Evolutionary conservation across 2,113 vertebrate species (phyloP).

Genomic region (Calypte anna): DNA sequence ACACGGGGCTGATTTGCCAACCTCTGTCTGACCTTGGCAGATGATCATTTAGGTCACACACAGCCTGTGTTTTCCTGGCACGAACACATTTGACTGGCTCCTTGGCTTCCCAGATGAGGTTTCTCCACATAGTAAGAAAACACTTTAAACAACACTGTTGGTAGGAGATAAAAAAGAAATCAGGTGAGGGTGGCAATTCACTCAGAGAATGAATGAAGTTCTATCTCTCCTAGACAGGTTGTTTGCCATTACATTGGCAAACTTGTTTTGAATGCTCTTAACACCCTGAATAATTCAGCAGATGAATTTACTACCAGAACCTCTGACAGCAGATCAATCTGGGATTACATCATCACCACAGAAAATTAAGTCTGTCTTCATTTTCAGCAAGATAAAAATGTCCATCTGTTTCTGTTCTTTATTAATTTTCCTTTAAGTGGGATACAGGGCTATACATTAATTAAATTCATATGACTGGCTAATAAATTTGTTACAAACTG

Average conservation of each 20-base stretch:
- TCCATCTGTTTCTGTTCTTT: constrained; percentile 50
- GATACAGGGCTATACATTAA: constrained; percentile 51
- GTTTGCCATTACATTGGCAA: not conserved
- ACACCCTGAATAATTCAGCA: constrained; percentile 16
- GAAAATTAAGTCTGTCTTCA: constrained; percentile 47
- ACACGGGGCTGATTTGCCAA: not conserved
- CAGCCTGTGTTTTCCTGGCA: not conserved
- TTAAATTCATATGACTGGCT: constrained; percentile 54
- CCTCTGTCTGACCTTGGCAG: not conserved
- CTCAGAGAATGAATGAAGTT: not conserved
- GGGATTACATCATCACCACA: constrained; percentile 16
- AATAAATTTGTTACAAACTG: constrained; percentile 47
- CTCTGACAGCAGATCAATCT: constrained; percentile 12
- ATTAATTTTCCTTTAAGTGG: constrained; percentile 54
- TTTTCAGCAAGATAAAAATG: not conserved
- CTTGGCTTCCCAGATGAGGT: not conserved
- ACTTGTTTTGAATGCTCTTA: not conserved
- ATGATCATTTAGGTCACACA: not conserved
- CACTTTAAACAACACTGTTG: not conserved
- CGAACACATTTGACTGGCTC: not conserved
- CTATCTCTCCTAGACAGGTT: not conserved
- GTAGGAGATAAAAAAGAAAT: not conserved
- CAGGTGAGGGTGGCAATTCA: not conserved
- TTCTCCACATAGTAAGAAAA: not conserved
- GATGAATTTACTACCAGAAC: constrained; percentile 30